Evolutionary conservation across 1,140 invertebrate genomes (phyloP), one percentile per base, ranked within the genome.

Genomic region (Danaus plexippus): DNA sequence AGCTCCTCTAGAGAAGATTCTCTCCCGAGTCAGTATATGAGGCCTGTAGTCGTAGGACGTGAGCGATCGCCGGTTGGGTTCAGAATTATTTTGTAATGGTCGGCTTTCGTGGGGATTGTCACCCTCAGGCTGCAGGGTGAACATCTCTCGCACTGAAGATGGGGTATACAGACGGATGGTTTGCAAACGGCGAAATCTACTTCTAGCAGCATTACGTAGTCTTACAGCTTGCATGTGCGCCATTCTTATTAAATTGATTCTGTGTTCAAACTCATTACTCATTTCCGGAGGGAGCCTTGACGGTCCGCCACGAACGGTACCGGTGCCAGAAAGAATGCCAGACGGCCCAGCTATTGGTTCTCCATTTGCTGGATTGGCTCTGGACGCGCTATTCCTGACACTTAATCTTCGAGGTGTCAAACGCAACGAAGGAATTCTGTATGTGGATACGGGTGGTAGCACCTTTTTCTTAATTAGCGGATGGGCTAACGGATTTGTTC

Each of bases 111-210:
- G 66, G 43, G 52, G 66, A 51, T 58, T 75, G 2, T 80, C 73
- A 54, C 62, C 69, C 42, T 66, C 71, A 2, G 68, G 52, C n/a
- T 70, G 70, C 1, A 80, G 57, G n/a, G 77, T 60, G 54, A 84
- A 83, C 77, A 86, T 80, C 61, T 86, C 80, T 7, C 77, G 66
- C 18, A 82, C 83, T 0, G 81, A 80, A 4, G 81, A 80, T 9
- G 83, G 80, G 3, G 83, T 78, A 42, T 82, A 86, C 12, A 86
- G 32, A 7, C 79, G 71, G 18, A 87, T 82, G 1, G 78, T 82
- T 57, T 86, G 80, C 32, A 86, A 46, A 4, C 82, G 78, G 15
- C 82, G 62, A 51, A 77, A 78, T 48, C 81, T 66, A 43, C 73
- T 75, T 48, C 84, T 69, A 3, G 79, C 75, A 2, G 77, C 77